A percentile compares a stretch with the other conserved stretches of the same genome.
phyloP scores from a whole-genome alignment of 1,140 invertebrate genomes.

The Myzus persicae region DNA sequence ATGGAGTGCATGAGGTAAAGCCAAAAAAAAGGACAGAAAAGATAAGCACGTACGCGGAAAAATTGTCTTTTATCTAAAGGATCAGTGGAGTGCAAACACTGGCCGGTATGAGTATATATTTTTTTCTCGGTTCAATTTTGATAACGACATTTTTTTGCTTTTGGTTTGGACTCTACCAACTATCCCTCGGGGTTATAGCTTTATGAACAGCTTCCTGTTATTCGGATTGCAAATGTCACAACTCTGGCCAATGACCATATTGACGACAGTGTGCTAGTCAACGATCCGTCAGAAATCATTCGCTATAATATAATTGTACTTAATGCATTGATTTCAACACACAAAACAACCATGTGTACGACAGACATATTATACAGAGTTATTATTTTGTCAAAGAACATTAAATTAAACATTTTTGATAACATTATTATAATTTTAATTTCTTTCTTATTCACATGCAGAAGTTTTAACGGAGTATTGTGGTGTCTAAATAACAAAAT shows the following conservation, averaged over 20 bases:
- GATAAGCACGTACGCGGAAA: conserved; percentile 35
- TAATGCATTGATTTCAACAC: not conserved
- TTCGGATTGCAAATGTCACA: not conserved
- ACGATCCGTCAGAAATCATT: not conserved
- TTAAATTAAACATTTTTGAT: no score
- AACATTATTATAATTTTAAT: not conserved
- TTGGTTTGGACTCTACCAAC: not conserved
- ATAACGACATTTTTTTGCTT: conserved; percentile 26
- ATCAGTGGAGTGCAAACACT: conserved; percentile 14
- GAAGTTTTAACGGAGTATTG: not conserved
- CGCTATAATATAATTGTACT: not conserved
- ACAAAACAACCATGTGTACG: not conserved
- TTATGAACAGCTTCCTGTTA: not conserved
- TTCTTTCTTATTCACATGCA: not conserved
- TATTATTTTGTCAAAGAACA: not conserved
- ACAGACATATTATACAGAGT: not conserved
- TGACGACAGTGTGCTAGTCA: not conserved
- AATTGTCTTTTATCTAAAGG: conserved; percentile 28
- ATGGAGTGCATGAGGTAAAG: not conserved
- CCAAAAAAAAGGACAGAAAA: not conserved
- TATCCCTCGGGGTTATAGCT: not conserved
- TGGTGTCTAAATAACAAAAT: not conserved
- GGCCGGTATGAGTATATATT: not conserved
- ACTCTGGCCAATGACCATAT: not conserved
- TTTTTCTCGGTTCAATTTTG: conserved; percentile 35